phyloP scores from a whole-genome alignment of 30 jellyfish, hydroid and myxozoan species.

The Nemopilema nomurai region DNA sequence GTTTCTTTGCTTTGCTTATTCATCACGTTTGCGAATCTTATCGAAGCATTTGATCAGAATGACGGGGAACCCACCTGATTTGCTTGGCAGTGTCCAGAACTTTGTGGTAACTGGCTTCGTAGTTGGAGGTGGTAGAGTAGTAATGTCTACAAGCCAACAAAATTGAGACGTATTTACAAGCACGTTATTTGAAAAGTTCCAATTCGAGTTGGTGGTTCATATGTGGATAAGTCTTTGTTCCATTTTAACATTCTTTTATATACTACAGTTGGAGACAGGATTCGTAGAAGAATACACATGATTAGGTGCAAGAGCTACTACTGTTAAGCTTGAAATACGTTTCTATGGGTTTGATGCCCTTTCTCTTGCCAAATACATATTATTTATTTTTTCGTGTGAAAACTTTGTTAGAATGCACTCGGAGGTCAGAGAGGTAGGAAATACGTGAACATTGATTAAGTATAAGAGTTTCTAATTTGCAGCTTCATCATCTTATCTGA shows the following conservation, averaged over 20 bases:
- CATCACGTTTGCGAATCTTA: neutral
- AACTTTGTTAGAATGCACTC: no score
- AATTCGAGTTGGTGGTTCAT: neutral
- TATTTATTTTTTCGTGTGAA: no score
- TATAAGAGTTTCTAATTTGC: neutral
- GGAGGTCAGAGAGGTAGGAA: no score
- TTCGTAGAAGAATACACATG: no score
- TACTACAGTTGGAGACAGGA: no score
- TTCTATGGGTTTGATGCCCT: no score
- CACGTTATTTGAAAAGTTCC: neutral
- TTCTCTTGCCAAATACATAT: no score
- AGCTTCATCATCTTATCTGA: neutral
- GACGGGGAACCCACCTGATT: slow-evolving; percentile 43
- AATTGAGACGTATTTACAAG: neutral
- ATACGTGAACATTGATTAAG: no score
- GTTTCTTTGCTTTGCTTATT: neutral
- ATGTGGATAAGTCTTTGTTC: no score
- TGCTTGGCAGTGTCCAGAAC: slow-evolving; percentile 85
- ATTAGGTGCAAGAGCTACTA: no score
- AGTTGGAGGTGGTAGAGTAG: slow-evolving; percentile 81
- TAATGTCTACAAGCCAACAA: slow-evolving; percentile 46
- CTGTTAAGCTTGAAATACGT: no score
- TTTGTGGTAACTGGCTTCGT: slow-evolving; percentile 57
- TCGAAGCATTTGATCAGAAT: neutral
- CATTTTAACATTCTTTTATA: no score